These are phyloP conservation scores for Neuroterus valhalla DNA, from an alignment of 1,140 invertebrate species.

Conservation along the genomic window DNA sequence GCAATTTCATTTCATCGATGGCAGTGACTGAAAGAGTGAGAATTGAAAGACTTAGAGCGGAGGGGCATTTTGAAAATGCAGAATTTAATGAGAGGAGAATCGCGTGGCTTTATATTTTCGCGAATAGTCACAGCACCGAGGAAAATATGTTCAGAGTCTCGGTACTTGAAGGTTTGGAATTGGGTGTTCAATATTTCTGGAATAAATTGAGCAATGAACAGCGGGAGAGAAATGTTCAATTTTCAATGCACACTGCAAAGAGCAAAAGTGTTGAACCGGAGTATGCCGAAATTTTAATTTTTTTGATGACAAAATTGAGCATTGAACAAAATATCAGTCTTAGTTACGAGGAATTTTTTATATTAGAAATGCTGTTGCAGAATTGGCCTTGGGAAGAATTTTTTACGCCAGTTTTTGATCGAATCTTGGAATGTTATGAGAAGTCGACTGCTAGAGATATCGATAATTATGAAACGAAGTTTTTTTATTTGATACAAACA, in stretches of 20 bases:
- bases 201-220: background rate
- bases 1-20: background rate
- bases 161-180: background rate
- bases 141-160: background rate
- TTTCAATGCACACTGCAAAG: background rate
- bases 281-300: background rate
- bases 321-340: background rate
- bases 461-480: background rate
- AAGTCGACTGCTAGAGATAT: background rate
- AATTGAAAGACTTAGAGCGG: background rate
- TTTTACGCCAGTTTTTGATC: background rate
- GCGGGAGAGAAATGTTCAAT: background rate
- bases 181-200: background rate
- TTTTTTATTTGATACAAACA: background rate
- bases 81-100: background rate
- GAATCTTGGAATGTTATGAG: background rate
- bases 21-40: background rate
- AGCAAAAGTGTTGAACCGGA: background rate
- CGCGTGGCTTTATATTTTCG: background rate
- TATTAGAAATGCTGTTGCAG: background rate
- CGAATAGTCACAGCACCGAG: background rate
- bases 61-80: background rate
- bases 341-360: background rate
- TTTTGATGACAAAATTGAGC: background rate
- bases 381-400: conserved; percentile 1